Base-by-base conservation (phyloP, 2,888 invertebrate species). In the Hypolimnas misippus region DNA sequence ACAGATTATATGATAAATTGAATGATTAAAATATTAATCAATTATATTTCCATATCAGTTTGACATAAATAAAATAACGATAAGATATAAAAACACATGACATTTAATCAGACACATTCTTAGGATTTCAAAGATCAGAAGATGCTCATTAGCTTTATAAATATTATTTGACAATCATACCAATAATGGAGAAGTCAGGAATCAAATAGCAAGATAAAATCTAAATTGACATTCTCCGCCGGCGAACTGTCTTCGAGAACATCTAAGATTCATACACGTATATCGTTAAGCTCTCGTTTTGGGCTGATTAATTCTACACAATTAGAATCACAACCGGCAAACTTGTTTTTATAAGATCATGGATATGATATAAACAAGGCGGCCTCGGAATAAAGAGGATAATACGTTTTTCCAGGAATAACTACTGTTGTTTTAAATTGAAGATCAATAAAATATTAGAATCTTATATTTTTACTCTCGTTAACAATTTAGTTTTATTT, bases 331-430 rank as follows among this genome's bases (percentile, higher is more conserved):
- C 17, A 44, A 51, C 14, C 50, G 25, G 31, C 33, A 49, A 58
- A 50, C 53, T 44, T 57, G 52, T 61, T 57, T 53, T 51, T 57
- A 54, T 33, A 40, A 53, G 55, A 57, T 60, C 57, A 62, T 35
- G 49, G 29, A 54, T 17, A 16, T 57, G 57, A n/a, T n/a, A 50
- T 65, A 57, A 57, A 38, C 14, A 40, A 46, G 46, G 65, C 62
- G 57, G 54, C 33, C 31, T 53, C 35, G 31, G 49, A 51, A 33
- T 16, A 25, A 44, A 29, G 31, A 56, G 17, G 31, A 46, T 17
- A n/a, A n/a, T 31, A n/a, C 42, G 53, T 57, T 42, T 16, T 61
- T 53, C 44, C 25, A n/a, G 35, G 62, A 57, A 57, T 16, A 17
- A 58, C 21, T 6, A n/a, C n/a, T 6, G n/a, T 42, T 42, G 12